A percentile compares a stretch with the other conserved stretches of the same genome.
These are phyloP conservation scores for Poecilia wingei DNA, from an alignment of 2,797 vertebrate species.

Conservation along the genomic window DNA sequence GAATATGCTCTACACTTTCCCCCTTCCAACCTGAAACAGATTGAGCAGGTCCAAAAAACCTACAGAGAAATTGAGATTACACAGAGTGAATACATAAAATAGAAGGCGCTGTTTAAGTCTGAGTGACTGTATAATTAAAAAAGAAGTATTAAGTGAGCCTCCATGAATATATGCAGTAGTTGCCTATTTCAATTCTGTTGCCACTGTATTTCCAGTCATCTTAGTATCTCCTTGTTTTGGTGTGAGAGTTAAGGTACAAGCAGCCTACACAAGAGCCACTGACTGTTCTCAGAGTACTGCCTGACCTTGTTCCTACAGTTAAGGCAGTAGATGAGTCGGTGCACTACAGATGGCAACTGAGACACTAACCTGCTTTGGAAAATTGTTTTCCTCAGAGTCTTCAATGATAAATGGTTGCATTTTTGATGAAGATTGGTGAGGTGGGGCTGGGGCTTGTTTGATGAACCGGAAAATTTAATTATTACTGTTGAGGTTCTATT, in stretches of 20 bases:
- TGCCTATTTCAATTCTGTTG: neutral
- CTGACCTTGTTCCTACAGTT: neutral
- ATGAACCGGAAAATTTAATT: constrained; percentile 96
- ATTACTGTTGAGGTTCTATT: constrained; percentile 91
- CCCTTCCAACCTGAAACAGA: neutral
- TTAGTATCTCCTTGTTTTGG: neutral
- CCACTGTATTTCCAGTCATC: neutral
- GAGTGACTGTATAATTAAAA: neutral
- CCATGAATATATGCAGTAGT: neutral
- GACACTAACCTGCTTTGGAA: constrained; percentile 72
- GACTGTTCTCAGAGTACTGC: neutral
- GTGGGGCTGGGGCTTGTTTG: constrained; percentile 85
- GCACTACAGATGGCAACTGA: constrained; percentile 48
- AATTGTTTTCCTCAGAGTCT: constrained; percentile 76
- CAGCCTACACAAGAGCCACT: neutral
- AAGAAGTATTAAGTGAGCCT: neutral
- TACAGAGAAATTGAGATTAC: neutral
- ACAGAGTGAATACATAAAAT: neutral
- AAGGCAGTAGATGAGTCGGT: constrained; percentile 5
- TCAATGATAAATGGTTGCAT: constrained; percentile 87
- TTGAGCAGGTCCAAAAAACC: neutral
- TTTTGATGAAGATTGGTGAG: constrained; percentile 89
- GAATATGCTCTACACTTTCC: neutral
- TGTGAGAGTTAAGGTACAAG: neutral
- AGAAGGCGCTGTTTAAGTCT: neutral